Conservation (phyloP, 2,888 invertebrate species). For the Harpalus rubripes region DNA sequence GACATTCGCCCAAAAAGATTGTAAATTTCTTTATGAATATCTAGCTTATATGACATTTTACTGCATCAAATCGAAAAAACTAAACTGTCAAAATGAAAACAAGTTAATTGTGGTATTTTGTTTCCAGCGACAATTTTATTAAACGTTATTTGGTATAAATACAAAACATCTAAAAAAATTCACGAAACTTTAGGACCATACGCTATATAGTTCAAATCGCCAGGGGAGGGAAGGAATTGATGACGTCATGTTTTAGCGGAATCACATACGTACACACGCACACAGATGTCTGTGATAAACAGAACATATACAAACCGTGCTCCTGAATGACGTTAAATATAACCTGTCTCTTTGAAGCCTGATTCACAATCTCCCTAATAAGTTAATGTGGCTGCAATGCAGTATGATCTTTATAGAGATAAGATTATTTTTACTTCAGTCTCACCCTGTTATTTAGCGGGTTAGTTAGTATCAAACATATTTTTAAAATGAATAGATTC, state of each 20-base stretch:
- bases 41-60: too few species aligned
- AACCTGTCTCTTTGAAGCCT: constrained; percentile 47
- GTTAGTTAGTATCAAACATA: not conserved
- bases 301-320: not conserved
- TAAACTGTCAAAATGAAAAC: too few species aligned
- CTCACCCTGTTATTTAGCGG: constrained; percentile 23
- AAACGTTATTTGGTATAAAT: too few species aligned
- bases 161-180: too few species aligned
- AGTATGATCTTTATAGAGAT: constrained; percentile 6
- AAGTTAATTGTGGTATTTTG: too few species aligned
- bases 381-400: constrained; percentile 50
- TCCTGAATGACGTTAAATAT: constrained; percentile 54
- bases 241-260: constrained; percentile 24
- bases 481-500: not conserved
- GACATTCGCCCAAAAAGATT: too few species aligned
- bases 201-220: too few species aligned
- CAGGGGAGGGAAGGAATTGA: too few species aligned
- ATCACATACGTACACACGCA: constrained; percentile 16
- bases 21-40: too few species aligned
- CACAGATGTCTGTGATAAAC: constrained; percentile 20
- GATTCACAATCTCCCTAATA: constrained; percentile 55
- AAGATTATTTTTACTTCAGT: constrained; percentile 11
- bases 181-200: too few species aligned
- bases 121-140: too few species aligned
- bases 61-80: too few species aligned